Evolutionary conservation across 2,113 vertebrate genomes (phyloP), one percentile per base, ranked within the genome.

Genomic region (Cyprinodon brontotheroides): DNA sequence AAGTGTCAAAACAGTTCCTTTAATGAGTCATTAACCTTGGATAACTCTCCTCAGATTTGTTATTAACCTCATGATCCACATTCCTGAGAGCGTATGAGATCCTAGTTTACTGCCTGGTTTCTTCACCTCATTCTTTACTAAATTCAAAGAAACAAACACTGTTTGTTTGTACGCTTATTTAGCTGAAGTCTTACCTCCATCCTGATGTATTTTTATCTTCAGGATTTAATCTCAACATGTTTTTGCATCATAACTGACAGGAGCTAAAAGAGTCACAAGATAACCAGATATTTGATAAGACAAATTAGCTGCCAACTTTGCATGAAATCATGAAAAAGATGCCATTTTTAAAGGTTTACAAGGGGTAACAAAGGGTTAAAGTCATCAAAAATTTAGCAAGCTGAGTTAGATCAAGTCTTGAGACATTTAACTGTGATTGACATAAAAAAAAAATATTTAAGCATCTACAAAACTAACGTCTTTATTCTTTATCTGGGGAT

Each of bases 41-140:
- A 63, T 77, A 37, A 11, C 5, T 11, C 36, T 65, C 61, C 53
- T 45, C 45, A 72, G 70, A n/a, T 72, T 78, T 78, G 22, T 61
- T 39, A 78, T 72, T 78, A 78, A 72, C 70, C 45, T 53, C 37
- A 38, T 29, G 15, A 39, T 20, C 9, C 57, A 67, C 69, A 78
- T 72, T 65, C 59, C 53, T 72, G 43, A 12, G 12, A 53, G 11
- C 9, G 36, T 5, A 37, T 68, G 29, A 69, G 38, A 20, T 57
- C 15, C 60, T 15, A 10, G 22, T 69, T 76, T 40, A 53, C 62
- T 41, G 39, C 43, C 48, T 39, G 7, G 48, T 70, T 71, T 53
- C 38, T 61, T 71, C 41, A 20, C 8, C 12, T 64, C 41, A 22
- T n/a, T 39, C 41, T 65, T 8, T 45, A 13, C 40, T 13, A 45